A percentile compares a stretch with the other conserved stretches of the same genome.
These are phyloP conservation scores for Tenualosa ilisha DNA, from an alignment of 2,797 vertebrate genomes.

Conservation along the genomic window DNA sequence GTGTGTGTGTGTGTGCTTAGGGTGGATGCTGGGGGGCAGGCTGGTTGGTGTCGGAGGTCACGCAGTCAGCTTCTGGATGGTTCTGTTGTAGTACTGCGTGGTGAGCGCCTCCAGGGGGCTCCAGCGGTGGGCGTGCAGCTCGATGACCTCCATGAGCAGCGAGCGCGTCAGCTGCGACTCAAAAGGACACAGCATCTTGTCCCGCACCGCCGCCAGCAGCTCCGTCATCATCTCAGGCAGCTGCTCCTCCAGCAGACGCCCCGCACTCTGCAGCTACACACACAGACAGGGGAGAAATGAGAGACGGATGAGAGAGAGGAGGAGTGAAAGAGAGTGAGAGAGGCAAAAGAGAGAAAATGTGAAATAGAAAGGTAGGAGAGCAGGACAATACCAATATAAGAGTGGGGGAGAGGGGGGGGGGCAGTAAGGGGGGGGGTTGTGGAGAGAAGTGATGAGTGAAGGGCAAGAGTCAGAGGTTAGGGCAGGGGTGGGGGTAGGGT, in stretches of 20 bases:
- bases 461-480: constrained; percentile 18
- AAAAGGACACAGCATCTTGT: constrained; percentile 95
- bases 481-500: constrained; percentile 64
- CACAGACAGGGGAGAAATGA: not conserved
- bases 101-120: constrained; percentile 92
- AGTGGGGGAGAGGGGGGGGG: not conserved
- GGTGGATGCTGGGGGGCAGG: constrained; percentile 35
- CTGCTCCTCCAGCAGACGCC: constrained; percentile 94
- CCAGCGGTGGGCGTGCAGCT: constrained; percentile 96
- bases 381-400: not conserved
- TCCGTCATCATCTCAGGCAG: constrained; percentile 97
- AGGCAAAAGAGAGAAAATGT: constrained; percentile 2
- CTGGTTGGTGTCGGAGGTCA: constrained; percentile 68
- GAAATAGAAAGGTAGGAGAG: not conserved
- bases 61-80: constrained; percentile 97
- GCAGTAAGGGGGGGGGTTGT: not conserved
- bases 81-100: constrained; percentile 98
- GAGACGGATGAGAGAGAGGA: constrained; percentile 22
- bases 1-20: not conserved
- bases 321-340: constrained; percentile 2
- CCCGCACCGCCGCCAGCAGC: constrained; percentile 86
- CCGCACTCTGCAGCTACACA: constrained; percentile 90
- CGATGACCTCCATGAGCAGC: constrained; percentile 97
- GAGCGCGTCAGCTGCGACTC: constrained; percentile 95
- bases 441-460: not conserved